Evolutionary conservation across 2,888 invertebrate species (phyloP).

Genomic region (Leptinotarsa haldemani): DNA sequence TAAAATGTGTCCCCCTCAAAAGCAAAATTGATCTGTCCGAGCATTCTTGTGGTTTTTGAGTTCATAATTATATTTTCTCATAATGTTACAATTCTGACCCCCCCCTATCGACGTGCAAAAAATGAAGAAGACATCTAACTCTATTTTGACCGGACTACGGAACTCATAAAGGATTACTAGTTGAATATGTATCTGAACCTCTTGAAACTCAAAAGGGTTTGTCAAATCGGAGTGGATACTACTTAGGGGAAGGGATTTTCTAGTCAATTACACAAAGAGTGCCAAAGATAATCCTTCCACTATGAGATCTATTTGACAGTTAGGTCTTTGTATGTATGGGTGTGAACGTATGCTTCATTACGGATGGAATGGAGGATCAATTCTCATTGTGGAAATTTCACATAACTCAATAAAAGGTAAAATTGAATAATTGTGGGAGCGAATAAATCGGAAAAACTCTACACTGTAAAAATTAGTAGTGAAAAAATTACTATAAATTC

Average conservation of each 20-base stretch:
- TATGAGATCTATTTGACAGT: slow-evolving; percentile 39
- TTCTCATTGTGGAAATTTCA: background rate
- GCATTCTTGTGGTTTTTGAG: too few relatives aligned
- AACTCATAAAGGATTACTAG: slow-evolving; percentile 30
- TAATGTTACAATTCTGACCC: too few relatives aligned
- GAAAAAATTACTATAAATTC: too few relatives aligned
- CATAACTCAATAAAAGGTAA: background rate
- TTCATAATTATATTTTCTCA: too few relatives aligned
- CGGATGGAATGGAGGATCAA: background rate
- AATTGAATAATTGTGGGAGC: background rate
- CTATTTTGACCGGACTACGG: slow-evolving; percentile 26
- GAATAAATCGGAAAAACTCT: too few relatives aligned
- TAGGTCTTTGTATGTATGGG: slow-evolving; percentile 26
- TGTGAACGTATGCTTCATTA: background rate
- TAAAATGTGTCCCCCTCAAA: too few relatives aligned
- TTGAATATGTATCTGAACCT: slow-evolving; percentile 34
- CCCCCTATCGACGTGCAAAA: too few relatives aligned
- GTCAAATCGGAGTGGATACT: slow-evolving; percentile 35
- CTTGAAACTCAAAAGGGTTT: slow-evolving; percentile 43
- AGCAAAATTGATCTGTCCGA: too few relatives aligned
- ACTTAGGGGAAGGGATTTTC: slow-evolving; percentile 62
- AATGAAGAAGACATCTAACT: background rate
- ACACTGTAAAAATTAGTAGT: too few relatives aligned
- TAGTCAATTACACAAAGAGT: slow-evolving; percentile 64
- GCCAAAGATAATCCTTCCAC: slow-evolving; percentile 54